Percentiles rank a stretch among this genome's conserved stretches.
Conservation (phyloP, 2,113 vertebrate genomes). For the Prinia subflava region DNA sequence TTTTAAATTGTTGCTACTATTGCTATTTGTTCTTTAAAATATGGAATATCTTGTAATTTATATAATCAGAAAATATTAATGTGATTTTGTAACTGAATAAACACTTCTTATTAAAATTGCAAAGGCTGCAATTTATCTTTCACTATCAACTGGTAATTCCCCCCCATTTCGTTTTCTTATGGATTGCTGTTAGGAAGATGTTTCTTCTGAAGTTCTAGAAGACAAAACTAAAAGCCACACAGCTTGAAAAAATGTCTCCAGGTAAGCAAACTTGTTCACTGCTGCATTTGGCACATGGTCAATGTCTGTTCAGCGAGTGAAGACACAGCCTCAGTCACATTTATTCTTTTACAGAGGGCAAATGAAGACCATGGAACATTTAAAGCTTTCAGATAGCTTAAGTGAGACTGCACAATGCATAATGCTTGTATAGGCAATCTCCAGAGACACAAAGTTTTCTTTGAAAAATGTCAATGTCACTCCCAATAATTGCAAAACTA, state of each 20-base stretch:
- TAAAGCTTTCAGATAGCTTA: neutral
- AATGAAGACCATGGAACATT: neutral
- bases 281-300: neutral
- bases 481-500: neutral
- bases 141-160: neutral
- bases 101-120: neutral
- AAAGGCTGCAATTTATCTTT: constrained; percentile 51
- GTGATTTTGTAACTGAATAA: neutral
- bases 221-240: neutral
- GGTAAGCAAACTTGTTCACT: neutral
- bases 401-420: neutral
- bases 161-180: neutral
- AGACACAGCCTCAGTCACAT: neutral
- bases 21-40: neutral
- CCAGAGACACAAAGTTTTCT: neutral
- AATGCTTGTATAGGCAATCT: neutral
- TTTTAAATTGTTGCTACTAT: neutral
- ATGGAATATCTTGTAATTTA: neutral
- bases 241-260: neutral
- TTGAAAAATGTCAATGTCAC: constrained; percentile 1
- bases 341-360: neutral
- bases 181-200: neutral
- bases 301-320: neutral
- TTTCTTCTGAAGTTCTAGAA: neutral
- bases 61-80: constrained; percentile 26